Evolutionary conservation across 2,888 invertebrate genomes (phyloP).

Genomic region (Morpho achilles): DNA sequence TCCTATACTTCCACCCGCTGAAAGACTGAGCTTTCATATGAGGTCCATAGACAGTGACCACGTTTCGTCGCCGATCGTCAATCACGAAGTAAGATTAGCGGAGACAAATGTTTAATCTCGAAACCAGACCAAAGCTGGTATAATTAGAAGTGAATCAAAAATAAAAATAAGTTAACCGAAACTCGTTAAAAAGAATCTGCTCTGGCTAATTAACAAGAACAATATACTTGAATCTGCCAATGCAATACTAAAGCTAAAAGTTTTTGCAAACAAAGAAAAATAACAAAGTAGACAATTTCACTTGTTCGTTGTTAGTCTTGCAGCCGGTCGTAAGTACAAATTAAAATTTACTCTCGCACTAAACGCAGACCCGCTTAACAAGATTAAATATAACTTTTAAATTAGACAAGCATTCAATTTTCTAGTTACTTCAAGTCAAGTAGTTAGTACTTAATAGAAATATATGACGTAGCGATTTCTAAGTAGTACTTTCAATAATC

Average conservation of each 20-base stretch:
- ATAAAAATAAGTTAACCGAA: neutral
- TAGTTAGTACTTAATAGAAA: neutral
- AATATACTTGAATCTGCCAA: conserved; percentile 3
- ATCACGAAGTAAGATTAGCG: too few species aligned
- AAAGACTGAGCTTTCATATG: too few species aligned
- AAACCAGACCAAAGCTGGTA: too few species aligned
- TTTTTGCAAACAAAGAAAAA: conserved; percentile 11
- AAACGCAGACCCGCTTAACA: conserved; percentile 33
- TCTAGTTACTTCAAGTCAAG: conserved; percentile 4
- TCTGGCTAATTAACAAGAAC: neutral
- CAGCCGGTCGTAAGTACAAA: conserved; percentile 21
- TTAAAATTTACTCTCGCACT: conserved; percentile 31
- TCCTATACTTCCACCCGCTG: too few species aligned
- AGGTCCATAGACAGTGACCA: too few species aligned
- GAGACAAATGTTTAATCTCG: too few species aligned
- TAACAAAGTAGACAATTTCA: conserved; percentile 15
- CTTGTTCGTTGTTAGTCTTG: conserved; percentile 33
- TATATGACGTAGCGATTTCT: conserved; percentile 13
- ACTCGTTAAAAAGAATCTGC: neutral
- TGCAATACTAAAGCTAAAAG: conserved; percentile 10
- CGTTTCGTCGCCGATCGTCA: too few species aligned
- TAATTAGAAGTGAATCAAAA: neutral
- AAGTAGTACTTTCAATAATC: neutral
- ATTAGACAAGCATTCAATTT: conserved; percentile 37
- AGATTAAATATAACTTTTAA: conserved; percentile 55